Base-by-base conservation (phyloP, 2,113 vertebrate species). In the Rhodinocichla rosea region DNA sequence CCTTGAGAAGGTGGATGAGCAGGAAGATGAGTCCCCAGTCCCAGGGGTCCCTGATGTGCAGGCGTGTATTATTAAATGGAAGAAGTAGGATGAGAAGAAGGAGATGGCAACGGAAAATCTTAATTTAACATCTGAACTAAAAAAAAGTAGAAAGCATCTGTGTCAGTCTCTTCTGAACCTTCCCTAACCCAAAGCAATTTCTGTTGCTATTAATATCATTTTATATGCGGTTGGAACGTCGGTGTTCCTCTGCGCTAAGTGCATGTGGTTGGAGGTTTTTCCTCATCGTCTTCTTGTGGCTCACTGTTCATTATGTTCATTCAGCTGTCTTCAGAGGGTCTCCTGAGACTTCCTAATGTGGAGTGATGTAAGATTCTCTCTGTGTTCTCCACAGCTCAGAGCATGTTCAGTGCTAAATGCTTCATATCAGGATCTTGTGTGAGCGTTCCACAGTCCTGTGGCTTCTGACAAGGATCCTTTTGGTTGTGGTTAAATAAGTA, bases 111-210 rank as follows among this genome's bases (percentile, higher is more conserved):
- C 0, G 0, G 40, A 70, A 85, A 88, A 83, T 59, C 79, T 80
- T 73, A 93, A 37, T 16, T 90, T 82, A 78, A 91, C 44, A 57
- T 89, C 53, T 50, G 87, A 62, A 62, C 74, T 87, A 53, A 44
- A 86, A 91, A 83, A 86, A 83, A 62, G n/a, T 42, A 33, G 68
- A 56, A 93, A 50, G 39, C 44, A 45, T 86, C 63, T 90, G 71
- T 26, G 1, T 95, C 71, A 88, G 55, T 89, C 60, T 78, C 63
- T 89, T 87, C 73, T 76, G 68, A 94, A 90, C 49, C 52, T 87
- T 90, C n/a, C 35, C 33, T 90, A 95, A 96, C 86, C 64, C 80
- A 90, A 78, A 96, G 82, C 71, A 75, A 87, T 92, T 94, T 94
- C 64, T 83, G 65, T 82, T 94, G 86, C 90, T 94, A 81, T 92